Conservation (phyloP, 2,113 vertebrate species). For the Galbula dea region DNA sequence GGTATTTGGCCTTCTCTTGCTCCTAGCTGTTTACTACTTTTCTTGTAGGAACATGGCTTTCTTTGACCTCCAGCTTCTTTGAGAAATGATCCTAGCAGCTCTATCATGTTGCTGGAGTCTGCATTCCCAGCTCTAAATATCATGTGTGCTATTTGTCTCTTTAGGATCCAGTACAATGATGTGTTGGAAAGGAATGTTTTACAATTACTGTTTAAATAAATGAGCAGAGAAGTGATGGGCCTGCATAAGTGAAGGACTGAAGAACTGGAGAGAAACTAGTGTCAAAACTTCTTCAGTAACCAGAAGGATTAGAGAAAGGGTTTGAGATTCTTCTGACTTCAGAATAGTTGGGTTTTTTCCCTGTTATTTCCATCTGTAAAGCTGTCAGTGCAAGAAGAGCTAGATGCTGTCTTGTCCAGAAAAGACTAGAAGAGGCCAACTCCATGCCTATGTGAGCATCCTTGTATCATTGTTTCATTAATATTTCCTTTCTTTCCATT, state of each 20-base stretch:
- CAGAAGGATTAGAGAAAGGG: background rate
- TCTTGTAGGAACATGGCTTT: background rate
- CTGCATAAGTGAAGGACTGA: background rate
- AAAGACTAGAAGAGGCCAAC: background rate
- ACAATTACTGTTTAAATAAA: background rate
- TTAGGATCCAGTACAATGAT: background rate
- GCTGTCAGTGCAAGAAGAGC: background rate
- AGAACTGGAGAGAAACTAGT: background rate
- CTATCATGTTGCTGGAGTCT: rapidly evolving
- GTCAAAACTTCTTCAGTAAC: rapidly evolving
- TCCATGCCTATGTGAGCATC: background rate
- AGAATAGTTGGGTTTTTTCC: background rate
- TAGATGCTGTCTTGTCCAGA: background rate
- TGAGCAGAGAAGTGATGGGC: background rate
- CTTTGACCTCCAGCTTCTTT: background rate
- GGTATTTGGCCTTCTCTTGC: background rate
- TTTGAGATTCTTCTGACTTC: background rate
- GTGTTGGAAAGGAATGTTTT: background rate
- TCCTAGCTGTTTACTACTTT: background rate
- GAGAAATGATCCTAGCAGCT: background rate
- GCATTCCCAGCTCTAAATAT: background rate
- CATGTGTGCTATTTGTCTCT: background rate
- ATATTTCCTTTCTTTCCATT: background rate
- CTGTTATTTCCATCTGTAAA: background rate
- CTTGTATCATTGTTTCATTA: background rate